phyloP scores from a whole-genome alignment of 2,888 invertebrate species.

The Toxonevra muliebris region DNA sequence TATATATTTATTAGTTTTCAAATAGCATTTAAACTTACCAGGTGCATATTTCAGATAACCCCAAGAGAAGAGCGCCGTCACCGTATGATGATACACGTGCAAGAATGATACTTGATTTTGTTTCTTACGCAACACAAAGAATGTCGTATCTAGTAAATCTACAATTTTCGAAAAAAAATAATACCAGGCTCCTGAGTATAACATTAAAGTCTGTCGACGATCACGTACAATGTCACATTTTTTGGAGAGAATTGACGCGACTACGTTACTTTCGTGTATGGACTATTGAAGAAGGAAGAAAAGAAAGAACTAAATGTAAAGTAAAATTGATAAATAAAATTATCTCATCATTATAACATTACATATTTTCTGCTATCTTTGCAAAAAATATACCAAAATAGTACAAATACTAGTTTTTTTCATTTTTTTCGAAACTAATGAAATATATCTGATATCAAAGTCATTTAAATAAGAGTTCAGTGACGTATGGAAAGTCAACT shows the following conservation, averaged over 20 bases:
- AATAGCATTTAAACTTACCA: conserved; percentile 65
- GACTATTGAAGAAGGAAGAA: conserved; percentile 44
- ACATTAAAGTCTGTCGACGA: conserved; percentile 66
- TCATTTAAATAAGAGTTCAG: too few relatives aligned
- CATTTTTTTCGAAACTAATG: too few relatives aligned
- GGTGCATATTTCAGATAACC: conserved; percentile 81
- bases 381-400: too few relatives aligned
- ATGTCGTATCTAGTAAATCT: conserved; percentile 82
- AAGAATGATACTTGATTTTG: conserved; percentile 87
- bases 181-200: conserved; percentile 74
- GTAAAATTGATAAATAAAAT: too few relatives aligned
- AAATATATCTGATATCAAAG: too few relatives aligned
- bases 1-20: not conserved
- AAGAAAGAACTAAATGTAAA: not conserved
- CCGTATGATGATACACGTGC: conserved; percentile 88
- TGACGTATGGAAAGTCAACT: too few relatives aligned
- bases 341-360: too few relatives aligned
- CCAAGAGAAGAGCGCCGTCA: conserved; percentile 83
- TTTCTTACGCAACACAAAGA: conserved; percentile 91
- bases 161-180: conserved; percentile 83
- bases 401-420: too few relatives aligned
- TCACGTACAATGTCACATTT: conserved; percentile 59
- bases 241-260: conserved; percentile 56
- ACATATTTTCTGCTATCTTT: too few relatives aligned
- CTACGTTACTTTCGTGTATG: conserved; percentile 55